Evolutionary conservation across 2,888 invertebrate genomes (phyloP).

Genomic region (Endomychus coccineus): DNA sequence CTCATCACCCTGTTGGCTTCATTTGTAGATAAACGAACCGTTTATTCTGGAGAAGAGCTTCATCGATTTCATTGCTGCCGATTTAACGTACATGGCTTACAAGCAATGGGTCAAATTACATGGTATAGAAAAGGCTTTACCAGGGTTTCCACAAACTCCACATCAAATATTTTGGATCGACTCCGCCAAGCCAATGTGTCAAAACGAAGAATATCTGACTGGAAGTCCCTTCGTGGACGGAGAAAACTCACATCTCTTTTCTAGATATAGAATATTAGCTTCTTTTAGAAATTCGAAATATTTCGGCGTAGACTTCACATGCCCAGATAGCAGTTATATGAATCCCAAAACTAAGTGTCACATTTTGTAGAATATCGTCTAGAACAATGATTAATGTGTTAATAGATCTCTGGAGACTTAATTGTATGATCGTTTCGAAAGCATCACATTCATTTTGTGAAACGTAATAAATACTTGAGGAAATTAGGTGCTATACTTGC

Average conservation of each 20-base stretch:
- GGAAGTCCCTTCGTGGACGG: too few species aligned
- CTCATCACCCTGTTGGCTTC: too few species aligned
- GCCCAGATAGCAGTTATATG: conserved; percentile 47
- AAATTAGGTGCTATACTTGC: too few species aligned
- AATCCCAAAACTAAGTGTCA: conserved; percentile 49
- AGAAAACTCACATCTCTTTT: too few species aligned
- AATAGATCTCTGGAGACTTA: too few species aligned
- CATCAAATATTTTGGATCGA: conserved; percentile 1
- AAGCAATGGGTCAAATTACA: background rate
- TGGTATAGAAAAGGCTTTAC: background rate
- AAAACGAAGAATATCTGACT: too few species aligned
- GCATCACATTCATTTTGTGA: too few species aligned
- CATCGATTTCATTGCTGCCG: background rate
- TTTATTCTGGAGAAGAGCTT: background rate
- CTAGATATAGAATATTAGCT: background rate
- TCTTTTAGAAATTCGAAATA: conserved; percentile 44
- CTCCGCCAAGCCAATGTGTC: background rate
- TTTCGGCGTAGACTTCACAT: conserved; percentile 49
- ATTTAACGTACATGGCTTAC: background rate
- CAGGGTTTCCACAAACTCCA: background rate
- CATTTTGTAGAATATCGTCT: too few species aligned
- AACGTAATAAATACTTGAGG: too few species aligned
- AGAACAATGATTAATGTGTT: too few species aligned
- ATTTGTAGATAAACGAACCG: background rate
- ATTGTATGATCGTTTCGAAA: too few species aligned